A percentile compares a stretch with the other conserved stretches of the same genome.
These are phyloP conservation scores for Apogon talboti DNA, from an alignment of 2,797 vertebrate species.

Conservation along the genomic window DNA sequence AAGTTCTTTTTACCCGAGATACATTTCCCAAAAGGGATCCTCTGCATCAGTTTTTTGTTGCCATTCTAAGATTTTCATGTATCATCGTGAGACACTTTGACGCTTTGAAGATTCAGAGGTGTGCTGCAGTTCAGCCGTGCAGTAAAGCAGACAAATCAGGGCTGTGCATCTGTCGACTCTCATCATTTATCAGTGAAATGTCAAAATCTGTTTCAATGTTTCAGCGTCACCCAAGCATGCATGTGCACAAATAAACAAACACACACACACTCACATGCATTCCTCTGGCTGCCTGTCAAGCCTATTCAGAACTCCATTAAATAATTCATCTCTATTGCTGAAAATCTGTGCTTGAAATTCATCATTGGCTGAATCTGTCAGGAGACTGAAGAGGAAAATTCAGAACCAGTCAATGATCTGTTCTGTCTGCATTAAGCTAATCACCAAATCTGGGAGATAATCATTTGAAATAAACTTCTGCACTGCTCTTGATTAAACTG, in stretches of 20 bases:
- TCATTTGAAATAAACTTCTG: conserved; percentile 17
- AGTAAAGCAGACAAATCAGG: not conserved
- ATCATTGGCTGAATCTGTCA: conserved; percentile 33
- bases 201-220: conserved; percentile 11
- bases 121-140: conserved; percentile 2
- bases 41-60: not conserved
- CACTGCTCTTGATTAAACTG: conserved; percentile 7
- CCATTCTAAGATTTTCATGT: conserved; percentile 10
- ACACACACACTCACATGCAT: not conserved
- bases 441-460: conserved; percentile 34
- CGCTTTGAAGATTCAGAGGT: not conserved
- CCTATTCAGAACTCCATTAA: conserved; percentile 37
- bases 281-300: conserved; percentile 23
- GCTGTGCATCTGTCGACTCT: conserved; percentile 12
- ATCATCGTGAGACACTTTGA: conserved; percentile 8
- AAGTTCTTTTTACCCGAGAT: not conserved
- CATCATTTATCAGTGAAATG: conserved; percentile 37
- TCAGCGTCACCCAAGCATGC: not conserved
- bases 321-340: conserved; percentile 47
- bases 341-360: conserved; percentile 33
- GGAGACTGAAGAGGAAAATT: conserved; percentile 29
- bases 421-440: conserved; percentile 31
- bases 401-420: conserved; percentile 35
- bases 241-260: not conserved
- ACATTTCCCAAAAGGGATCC: not conserved